Evolutionary conservation across 2,797 vertebrate genomes (phyloP).

Genomic region (Melopsittacus undulatus): DNA sequence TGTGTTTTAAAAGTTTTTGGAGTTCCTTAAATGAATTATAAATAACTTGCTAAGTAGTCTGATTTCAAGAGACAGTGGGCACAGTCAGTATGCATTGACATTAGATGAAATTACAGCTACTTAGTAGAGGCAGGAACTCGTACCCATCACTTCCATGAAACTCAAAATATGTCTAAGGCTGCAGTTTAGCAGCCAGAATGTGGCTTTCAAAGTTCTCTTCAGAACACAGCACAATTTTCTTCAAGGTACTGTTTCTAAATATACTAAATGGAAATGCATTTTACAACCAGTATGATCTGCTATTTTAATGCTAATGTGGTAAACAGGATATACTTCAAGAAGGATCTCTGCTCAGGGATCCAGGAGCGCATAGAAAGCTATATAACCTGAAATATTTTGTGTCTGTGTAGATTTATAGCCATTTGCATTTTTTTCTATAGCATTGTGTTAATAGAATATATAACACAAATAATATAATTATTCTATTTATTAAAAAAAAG

Average conservation of each 20-base stretch:
- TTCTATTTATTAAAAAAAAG: not conserved
- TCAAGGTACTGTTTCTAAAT: not conserved
- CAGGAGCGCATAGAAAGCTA: not conserved
- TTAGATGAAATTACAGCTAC: not conserved
- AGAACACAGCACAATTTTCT: not conserved
- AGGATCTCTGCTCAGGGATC: not conserved
- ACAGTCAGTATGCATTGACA: not conserved
- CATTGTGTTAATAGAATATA: not conserved
- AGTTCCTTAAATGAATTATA: not conserved
- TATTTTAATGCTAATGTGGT: not conserved
- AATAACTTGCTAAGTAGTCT: not conserved
- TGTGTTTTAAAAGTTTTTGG: not conserved
- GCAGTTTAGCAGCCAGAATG: not conserved
- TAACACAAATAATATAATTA: not conserved
- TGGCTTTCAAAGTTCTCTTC: not conserved
- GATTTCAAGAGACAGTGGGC: not conserved
- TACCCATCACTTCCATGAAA: not conserved
- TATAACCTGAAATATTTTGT: not conserved
- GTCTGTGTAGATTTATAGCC: not conserved
- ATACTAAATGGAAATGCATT: not conserved
- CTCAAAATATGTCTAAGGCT: not conserved
- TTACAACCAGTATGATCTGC: not conserved
- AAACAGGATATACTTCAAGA: not conserved
- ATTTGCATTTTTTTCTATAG: not conserved
- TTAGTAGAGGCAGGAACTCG: not conserved